phyloP scores from a whole-genome alignment of 2,113 vertebrate species.

The Bubo blakistoni region DNA sequence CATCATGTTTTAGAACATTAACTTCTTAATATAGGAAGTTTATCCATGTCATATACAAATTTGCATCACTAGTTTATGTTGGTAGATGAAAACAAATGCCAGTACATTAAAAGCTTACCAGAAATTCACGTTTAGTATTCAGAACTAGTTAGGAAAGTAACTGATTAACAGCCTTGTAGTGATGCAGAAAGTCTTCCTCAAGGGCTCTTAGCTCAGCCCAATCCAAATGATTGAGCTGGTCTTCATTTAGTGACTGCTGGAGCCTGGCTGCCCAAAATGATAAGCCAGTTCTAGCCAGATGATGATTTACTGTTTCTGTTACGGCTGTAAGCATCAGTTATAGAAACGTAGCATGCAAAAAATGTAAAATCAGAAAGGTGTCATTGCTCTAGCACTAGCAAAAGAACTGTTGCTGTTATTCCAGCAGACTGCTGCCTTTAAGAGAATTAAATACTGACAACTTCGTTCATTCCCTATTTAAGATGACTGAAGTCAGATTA shows the following conservation, averaged over 20 bases:
- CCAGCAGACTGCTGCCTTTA: neutral
- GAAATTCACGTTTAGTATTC: neutral
- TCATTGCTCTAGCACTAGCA: neutral
- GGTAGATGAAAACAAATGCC: neutral
- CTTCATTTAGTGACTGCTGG: neutral
- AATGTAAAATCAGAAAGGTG: neutral
- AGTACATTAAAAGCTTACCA: neutral
- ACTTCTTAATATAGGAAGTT: neutral
- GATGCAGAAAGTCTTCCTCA: neutral
- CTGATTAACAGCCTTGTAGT: neutral
- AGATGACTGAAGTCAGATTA: neutral
- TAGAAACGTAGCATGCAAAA: neutral
- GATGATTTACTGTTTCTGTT: neutral
- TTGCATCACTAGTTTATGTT: neutral
- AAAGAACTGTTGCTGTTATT: neutral
- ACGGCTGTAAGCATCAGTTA: neutral
- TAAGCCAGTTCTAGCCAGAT: neutral
- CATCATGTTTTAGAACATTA: neutral
- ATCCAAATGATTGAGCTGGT: neutral
- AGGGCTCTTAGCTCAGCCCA: neutral
- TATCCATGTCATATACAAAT: fast-evolving
- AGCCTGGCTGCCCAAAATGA: neutral
- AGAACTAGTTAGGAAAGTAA: neutral
- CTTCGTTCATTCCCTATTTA: neutral
- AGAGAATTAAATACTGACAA: neutral